phyloP scores from a whole-genome alignment of 2,888 invertebrate species.

The Galeopsomyia nigrocyanea region DNA sequence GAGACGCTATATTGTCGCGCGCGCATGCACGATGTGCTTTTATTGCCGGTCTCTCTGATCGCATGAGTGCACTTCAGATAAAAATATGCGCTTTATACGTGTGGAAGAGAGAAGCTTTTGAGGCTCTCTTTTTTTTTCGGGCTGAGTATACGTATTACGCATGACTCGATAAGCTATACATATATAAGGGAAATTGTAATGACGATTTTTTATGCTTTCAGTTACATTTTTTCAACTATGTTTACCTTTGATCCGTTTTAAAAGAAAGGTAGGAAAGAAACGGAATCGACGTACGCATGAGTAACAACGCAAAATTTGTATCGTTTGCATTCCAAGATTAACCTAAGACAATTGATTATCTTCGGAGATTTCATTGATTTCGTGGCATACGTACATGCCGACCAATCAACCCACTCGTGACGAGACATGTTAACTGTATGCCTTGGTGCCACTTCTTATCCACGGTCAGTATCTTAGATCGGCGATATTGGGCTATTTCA shows the following conservation, averaged over 20 bases:
- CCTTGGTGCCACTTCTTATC: slow-evolving; percentile 54
- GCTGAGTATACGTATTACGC: slow-evolving; percentile 14
- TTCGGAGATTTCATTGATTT: slow-evolving; percentile 58
- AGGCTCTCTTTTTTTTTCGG: slow-evolving; percentile 13
- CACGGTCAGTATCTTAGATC: slow-evolving; percentile 39
- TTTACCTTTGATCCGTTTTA: too few species aligned
- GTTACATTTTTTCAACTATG: too few species aligned
- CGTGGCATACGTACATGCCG: slow-evolving; percentile 48
- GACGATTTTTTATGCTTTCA: slow-evolving; percentile 6
- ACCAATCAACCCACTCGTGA: slow-evolving; percentile 52
- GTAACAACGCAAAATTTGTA: too few species aligned
- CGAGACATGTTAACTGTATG: slow-evolving; percentile 52
- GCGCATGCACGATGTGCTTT: slow-evolving; percentile 5
- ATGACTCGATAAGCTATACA: slow-evolving; percentile 11
- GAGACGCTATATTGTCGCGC: neutral
- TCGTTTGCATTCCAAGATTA: slow-evolving; percentile 51
- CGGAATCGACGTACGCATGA: too few species aligned
- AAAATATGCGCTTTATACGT: slow-evolving; percentile 2
- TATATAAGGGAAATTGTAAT: slow-evolving; percentile 9
- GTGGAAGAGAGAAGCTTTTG: neutral
- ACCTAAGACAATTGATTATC: slow-evolving; percentile 51
- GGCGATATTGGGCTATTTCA: slow-evolving; percentile 27
- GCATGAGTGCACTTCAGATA: slow-evolving; percentile 21
- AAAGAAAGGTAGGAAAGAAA: too few species aligned
- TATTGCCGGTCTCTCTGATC: slow-evolving; percentile 31